Evolutionary conservation across 2,888 invertebrate genomes (phyloP).

Genomic region (Prenolepis imparis): DNA sequence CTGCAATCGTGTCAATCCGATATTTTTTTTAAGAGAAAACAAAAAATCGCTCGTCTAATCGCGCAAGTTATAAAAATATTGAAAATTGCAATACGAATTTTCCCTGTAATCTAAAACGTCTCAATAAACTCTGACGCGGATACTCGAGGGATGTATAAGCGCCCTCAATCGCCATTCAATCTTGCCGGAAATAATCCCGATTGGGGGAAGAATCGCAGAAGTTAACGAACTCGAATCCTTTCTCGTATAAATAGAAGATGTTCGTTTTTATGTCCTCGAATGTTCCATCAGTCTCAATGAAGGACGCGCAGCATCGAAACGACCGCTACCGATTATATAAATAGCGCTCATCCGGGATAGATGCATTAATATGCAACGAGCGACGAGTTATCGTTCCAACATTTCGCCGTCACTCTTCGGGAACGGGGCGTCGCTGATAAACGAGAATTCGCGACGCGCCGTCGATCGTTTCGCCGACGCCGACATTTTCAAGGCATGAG

Average conservation of each 20-base stretch:
- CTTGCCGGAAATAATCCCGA: background rate
- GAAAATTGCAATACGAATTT: background rate
- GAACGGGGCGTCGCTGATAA: background rate
- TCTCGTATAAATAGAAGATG: background rate
- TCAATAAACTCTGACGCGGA: background rate
- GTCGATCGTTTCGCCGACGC: background rate
- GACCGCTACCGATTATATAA: slow-evolving; percentile 19
- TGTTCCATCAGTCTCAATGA: background rate
- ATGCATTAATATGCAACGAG: slow-evolving; percentile 33
- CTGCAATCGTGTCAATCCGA: background rate
- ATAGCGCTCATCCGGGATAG: background rate
- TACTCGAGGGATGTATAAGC: background rate
- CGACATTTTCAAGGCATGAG: background rate
- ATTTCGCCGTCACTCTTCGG: background rate
- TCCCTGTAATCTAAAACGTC: background rate
- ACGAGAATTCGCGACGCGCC: no score
- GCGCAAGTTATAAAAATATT: background rate
- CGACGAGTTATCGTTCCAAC: background rate
- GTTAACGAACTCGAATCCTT: slow-evolving; percentile 16
- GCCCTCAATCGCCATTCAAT: background rate
- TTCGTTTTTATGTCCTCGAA: background rate
- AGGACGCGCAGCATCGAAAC: background rate
- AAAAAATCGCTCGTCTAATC: background rate
- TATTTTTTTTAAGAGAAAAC: background rate
- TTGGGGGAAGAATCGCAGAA: background rate